A percentile compares a stretch with the other conserved stretches of the same genome.
Conservation (phyloP, 2,888 invertebrate genomes). For the Drosophila mayaguana region DNA sequence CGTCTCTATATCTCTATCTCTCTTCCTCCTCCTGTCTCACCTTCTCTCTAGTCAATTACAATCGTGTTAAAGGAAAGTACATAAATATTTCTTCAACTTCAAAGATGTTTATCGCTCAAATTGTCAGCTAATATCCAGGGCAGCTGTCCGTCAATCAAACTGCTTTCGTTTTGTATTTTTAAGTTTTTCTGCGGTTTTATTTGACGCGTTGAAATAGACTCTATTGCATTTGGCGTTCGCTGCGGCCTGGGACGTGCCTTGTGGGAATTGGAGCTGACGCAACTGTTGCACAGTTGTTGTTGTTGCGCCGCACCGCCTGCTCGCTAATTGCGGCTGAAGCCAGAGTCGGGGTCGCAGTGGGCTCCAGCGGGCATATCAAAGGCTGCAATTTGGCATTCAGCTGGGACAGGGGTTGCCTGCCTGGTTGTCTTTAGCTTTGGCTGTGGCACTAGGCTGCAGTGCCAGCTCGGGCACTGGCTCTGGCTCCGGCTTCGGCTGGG, state of each 20-base stretch:
- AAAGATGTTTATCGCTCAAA: background rate
- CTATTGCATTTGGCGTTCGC: constrained; percentile 24
- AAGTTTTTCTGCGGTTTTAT: constrained; percentile 30
- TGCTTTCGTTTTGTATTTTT: constrained; percentile 3
- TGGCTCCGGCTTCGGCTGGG: constrained; percentile 11
- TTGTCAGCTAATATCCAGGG: background rate
- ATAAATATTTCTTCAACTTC: background rate
- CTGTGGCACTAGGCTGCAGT: background rate
- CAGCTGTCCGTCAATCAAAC: background rate
- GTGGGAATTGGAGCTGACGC: constrained; percentile 36
- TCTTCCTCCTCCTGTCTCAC: background rate
- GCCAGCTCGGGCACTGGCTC: constrained; percentile 23
- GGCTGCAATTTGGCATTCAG: constrained; percentile 65
- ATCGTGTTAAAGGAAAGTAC: no score
- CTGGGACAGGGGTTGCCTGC: constrained; percentile 13
- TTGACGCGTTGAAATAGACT: constrained; percentile 37
- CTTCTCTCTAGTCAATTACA: no score
- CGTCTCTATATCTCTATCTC: background rate
- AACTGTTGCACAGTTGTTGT: constrained; percentile 48
- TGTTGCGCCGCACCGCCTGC: constrained; percentile 14
- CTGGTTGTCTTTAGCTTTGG: constrained; percentile 30
- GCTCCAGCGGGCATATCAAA: constrained; percentile 58
- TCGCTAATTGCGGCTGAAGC: constrained; percentile 54
- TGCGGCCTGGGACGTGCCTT: constrained; percentile 20
- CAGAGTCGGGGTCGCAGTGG: constrained; percentile 15